A percentile compares a stretch with the other conserved stretches of the same genome.
Evolutionary conservation across 2,888 invertebrate genomes (phyloP).

Genomic region (Caenorhabditis angaria): DNA sequence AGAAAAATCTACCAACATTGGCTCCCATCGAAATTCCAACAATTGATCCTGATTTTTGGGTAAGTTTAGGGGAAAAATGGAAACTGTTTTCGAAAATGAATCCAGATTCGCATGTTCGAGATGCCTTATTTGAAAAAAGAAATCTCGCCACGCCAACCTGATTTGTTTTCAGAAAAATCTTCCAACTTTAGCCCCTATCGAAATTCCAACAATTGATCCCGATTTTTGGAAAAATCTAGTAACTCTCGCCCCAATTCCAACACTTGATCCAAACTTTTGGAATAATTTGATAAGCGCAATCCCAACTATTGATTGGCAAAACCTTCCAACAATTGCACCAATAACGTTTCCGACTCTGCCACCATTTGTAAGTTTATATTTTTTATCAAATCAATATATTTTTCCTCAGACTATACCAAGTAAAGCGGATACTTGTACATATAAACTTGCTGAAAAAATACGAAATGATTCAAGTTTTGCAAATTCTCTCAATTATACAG

Average conservation of each 20-base stretch:
- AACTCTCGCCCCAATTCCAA: slow-evolving; percentile 22
- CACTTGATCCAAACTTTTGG: slow-evolving; percentile 24
- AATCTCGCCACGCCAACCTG: too few species aligned
- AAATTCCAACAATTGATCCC: slow-evolving; percentile 8
- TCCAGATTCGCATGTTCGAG: background rate
- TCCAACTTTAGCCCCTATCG: slow-evolving; percentile 14
- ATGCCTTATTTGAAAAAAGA: background rate
- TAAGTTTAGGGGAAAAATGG: background rate
- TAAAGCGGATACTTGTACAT: slow-evolving; percentile 21
- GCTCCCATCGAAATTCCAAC: slow-evolving; percentile 5
- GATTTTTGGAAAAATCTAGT: slow-evolving; percentile 28
- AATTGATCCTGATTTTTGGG: slow-evolving; percentile 9
- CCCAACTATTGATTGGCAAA: slow-evolving; percentile 13
- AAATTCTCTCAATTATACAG: slow-evolving; percentile 20
- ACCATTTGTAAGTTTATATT: slow-evolving; percentile 6
- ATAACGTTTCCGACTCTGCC: slow-evolving; percentile 13
- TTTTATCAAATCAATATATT: background rate
- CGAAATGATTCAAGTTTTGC: slow-evolving; percentile 16
- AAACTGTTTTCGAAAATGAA: too few species aligned
- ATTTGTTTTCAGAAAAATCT: slow-evolving; percentile 13
- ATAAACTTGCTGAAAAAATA: slow-evolving; percentile 22
- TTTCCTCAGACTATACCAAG: slow-evolving; percentile 1
- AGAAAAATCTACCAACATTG: slow-evolving; percentile 9
- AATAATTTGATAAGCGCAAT: background rate
- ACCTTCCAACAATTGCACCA: slow-evolving; percentile 36